Evolutionary conservation across 2,888 invertebrate genomes (phyloP), one percentile per base, ranked within the genome.

Genomic region (Teleogryllus oceanicus): DNA sequence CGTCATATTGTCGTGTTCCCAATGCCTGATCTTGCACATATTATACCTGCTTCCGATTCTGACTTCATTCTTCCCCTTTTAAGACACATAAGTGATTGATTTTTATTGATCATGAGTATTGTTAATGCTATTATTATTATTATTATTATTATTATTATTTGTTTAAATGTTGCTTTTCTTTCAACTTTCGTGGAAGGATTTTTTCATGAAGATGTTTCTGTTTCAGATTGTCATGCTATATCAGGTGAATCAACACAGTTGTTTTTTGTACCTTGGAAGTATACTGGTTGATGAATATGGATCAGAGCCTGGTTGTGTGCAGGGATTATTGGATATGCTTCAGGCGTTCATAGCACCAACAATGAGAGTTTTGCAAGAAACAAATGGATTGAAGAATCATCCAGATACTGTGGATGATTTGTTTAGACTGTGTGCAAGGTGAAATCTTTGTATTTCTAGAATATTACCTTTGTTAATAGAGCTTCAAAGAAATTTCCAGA

Each of bases 321-420:
- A 92, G 80, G 95, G 96, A 81, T 90, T 99, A 49, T 87, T 97
- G 76, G 91, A 91, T 84, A 96, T 98, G 94, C 88, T 97, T 83
- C 92, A 94, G 87, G 95, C 95, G 76, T 92, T 96, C 84, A 91
- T 95, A 84, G 92, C 92, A 82, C 93, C 93, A 37, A 94, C 96
- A n/a, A 94, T 95, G 85, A 90, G 90, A 74, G 88, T 96, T 85
- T 89, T 98, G 83, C 94, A 95, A 86, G 91, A 91, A 77, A 91
- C 92, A 81, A 90, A 93, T 85, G 97, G 97, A 0, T 89, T 98
- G 76, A 89, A 92, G 81, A 94, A 97, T 86, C 95, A 99, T 89
- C 99, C 99, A 0, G 99, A 99, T 85, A 99, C 98, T 0, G 97
- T 99, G 0, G 99, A 99, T 86, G 99, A 99, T 86, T 92, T 99